These are phyloP conservation scores for Magallana gigas DNA, from an alignment of 1,140 invertebrate species.

Conservation along the genomic window DNA sequence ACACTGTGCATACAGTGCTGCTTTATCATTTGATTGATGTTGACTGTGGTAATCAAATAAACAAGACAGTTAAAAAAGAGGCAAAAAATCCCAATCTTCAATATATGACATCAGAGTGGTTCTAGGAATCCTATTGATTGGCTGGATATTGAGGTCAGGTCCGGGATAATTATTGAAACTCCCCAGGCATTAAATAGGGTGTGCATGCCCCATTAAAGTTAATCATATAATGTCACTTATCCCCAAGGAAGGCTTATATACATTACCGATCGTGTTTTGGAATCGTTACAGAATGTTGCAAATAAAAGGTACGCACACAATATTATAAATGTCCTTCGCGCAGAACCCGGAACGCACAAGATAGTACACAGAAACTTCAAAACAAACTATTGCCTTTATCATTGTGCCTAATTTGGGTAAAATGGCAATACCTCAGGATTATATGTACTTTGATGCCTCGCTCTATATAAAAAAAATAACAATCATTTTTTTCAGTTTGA, in stretches of 20 bases:
- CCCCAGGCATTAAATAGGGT: neutral
- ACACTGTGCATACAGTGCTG: no score
- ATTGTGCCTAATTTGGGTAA: no score
- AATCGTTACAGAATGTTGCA: neutral
- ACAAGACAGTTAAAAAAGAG: neutral
- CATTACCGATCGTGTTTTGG: neutral
- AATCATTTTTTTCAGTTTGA: no score
- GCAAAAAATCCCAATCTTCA: neutral
- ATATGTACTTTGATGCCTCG: no score
- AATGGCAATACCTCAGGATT: no score
- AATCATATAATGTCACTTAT: constrained; percentile 2
- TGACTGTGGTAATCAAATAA: neutral
- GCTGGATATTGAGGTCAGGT: neutral
- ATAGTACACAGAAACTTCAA: no score
- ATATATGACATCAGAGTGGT: neutral
- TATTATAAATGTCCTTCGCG: no score
- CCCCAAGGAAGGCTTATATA: constrained; percentile 7
- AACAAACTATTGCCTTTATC: no score
- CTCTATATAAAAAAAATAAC: no score
- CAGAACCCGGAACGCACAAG: no score
- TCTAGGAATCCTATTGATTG: neutral
- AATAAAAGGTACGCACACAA: no score
- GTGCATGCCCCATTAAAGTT: constrained; percentile 7
- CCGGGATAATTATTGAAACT: neutral
- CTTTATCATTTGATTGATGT: neutral